phyloP scores from a whole-genome alignment of 1,140 invertebrate genomes.

The Cyclina sinensis region DNA sequence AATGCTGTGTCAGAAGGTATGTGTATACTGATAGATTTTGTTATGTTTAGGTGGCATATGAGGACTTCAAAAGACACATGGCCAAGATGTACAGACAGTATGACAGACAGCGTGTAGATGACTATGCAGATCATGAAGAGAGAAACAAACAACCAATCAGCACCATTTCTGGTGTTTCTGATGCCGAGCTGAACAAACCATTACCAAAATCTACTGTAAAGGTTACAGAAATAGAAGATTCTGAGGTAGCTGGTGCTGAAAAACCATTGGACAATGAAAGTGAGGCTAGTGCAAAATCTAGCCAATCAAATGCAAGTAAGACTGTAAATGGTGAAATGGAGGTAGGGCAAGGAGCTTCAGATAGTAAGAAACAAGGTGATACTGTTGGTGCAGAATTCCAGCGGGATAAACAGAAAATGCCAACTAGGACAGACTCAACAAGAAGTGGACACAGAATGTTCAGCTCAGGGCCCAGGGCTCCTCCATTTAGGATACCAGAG shows the following conservation, averaged over 20 bases:
- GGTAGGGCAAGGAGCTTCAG: conserved; percentile 14
- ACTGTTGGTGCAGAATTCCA: neutral
- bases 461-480: conserved; percentile 97
- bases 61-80: conserved; percentile 92
- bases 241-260: conserved; percentile 60
- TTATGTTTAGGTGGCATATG: conserved; percentile 92
- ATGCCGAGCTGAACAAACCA: conserved; percentile 71
- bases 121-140: conserved; percentile 97
- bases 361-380: neutral
- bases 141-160: conserved; percentile 97
- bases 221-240: conserved; percentile 80
- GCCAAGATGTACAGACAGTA: conserved; percentile 97
- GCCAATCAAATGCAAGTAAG: conserved; percentile 40
- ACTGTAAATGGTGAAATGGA: conserved; percentile 18
- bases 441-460: conserved; percentile 92
- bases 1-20: no score
- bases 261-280: conserved; percentile 57
- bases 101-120: conserved; percentile 96
- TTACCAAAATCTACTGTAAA: conserved; percentile 79
- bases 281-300: conserved; percentile 64
- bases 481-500: conserved; percentile 99
- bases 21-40: no score
- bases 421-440: conserved; percentile 58
- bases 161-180: conserved; percentile 93
- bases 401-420: conserved; percentile 48